Base-by-base conservation (phyloP, 2,113 vertebrate genomes). In the Equus przewalskii region DNA sequence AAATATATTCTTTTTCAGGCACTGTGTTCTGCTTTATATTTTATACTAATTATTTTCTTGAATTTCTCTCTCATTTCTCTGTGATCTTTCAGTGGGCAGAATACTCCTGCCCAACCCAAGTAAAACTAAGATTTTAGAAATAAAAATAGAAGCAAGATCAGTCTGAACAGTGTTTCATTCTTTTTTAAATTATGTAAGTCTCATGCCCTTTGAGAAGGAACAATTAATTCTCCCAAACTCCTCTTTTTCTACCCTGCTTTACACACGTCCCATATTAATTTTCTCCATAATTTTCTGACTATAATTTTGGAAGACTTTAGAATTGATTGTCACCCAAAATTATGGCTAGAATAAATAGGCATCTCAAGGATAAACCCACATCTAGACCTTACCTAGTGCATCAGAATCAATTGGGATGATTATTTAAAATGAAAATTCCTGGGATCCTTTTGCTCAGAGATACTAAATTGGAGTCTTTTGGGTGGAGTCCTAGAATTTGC, bases 91-190 rank as follows among this genome's bases (percentile, higher is more conserved):
- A 22, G 28, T 79, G 24, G 49, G 3, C 4, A 86, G 58, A 91
- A 64, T 79, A 56, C 8, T 76, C 8, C 28, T 73, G 6, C 1
- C 0, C 22, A 88, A 44, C 7, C 6, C 12, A 85, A 54, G 93
- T 78, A 60, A 44, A 92, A 64, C 14, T 12, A 85, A 54, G 12
- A 62, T 26, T 85, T 96, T 94, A 4, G 21, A 84, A 94, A 41
- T 95, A 65, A 89, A 98, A 97, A 80, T 75, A 78, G 69, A 97
- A 89, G 18, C 41, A 83, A 76, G 19, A 81, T 72, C 1, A 96
- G 90, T 76, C 15, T 85, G 19, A 85, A 95, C 93, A 41, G 9
- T 33, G 22, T 90, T 54, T 93, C 28, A 30, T 84, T 60, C 30
- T 80, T 89, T 96, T 90, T 41, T 51, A 79, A 72, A 58, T 97